phyloP scores from a whole-genome alignment of 2,888 invertebrate genomes.

The Microlaimidae sp. region DNA sequence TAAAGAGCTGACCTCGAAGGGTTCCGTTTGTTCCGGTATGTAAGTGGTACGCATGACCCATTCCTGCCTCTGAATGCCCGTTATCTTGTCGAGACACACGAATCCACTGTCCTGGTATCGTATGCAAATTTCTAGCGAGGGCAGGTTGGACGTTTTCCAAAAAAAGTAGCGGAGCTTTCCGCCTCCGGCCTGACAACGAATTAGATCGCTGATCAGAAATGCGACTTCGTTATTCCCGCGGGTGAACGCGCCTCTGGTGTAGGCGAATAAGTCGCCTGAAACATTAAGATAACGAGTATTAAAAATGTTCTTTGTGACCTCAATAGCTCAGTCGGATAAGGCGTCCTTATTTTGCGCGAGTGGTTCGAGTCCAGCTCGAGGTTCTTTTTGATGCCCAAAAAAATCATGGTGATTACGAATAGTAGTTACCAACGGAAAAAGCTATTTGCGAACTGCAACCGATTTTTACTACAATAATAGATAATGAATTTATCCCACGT shows the following conservation, averaged over 20 bases:
- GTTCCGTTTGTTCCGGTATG: conserved; percentile 26
- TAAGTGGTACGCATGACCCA: conserved; percentile 26
- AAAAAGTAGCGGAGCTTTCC: conserved; percentile 29
- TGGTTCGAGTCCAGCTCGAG: no score
- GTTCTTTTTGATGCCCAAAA: no score
- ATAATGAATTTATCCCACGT: no score
- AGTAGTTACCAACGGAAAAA: no score
- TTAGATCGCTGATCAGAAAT: conserved; percentile 23
- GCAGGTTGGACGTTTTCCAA: conserved; percentile 25
- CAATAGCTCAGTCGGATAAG: no score
- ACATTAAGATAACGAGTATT: no score
- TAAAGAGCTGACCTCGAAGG: conserved; percentile 29
- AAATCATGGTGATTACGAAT: no score
- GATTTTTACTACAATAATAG: no score
- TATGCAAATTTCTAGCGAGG: conserved; percentile 25
- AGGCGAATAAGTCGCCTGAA: conserved; percentile 21
- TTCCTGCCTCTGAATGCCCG: conserved; percentile 24
- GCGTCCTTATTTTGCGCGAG: no score
- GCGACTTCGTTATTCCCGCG: conserved; percentile 19
- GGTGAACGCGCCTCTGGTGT: conserved; percentile 17
- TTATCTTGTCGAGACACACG: conserved; percentile 27
- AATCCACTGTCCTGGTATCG: conserved; percentile 25
- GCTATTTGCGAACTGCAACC: no score
- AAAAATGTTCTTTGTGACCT: no score
- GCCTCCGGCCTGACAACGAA: conserved; percentile 25